These are phyloP conservation scores for Eupithecia pulchellata DNA, from an alignment of 2,888 invertebrate species.

Conservation along the genomic window DNA sequence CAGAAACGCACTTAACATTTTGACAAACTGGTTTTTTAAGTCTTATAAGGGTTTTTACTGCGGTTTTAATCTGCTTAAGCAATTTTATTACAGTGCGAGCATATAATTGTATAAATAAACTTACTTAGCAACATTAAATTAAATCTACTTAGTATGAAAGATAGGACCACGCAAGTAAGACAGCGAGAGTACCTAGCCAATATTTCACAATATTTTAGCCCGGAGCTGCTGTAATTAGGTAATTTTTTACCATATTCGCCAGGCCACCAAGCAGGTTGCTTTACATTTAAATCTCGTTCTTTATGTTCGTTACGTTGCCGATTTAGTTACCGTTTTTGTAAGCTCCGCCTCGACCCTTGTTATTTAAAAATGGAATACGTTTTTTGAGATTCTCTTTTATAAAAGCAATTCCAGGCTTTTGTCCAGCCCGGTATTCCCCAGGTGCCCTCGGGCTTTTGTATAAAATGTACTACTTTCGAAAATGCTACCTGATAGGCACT, in stretches of 20 bases:
- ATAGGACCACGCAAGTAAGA: background rate
- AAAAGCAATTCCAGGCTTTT: slow-evolving; percentile 62
- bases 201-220: slow-evolving; percentile 12
- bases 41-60: background rate
- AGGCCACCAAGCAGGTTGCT: slow-evolving; percentile 19
- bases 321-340: slow-evolving; percentile 41
- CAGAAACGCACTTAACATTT: slow-evolving; percentile 33
- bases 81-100: background rate
- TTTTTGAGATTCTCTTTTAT: slow-evolving; percentile 54
- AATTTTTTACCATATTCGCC: slow-evolving; percentile 36
- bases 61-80: background rate
- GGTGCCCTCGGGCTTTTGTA: slow-evolving; percentile 57
- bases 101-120: background rate
- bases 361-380: slow-evolving; percentile 52
- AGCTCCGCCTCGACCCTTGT: slow-evolving; percentile 36
- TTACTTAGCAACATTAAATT: background rate
- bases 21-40: slow-evolving; percentile 14
- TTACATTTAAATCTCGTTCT: slow-evolving; percentile 32
- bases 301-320: slow-evolving; percentile 40
- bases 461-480: slow-evolving; percentile 57
- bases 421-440: slow-evolving; percentile 55
- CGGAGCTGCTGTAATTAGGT: slow-evolving; percentile 21
- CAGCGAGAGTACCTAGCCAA: background rate
- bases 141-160: background rate
- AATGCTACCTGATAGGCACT: slow-evolving; percentile 41